A percentile compares a stretch with the other conserved stretches of the same genome.
These are phyloP conservation scores for Drosophila kepulauana DNA, from an alignment of 1,140 invertebrate genomes.

Conservation along the genomic window DNA sequence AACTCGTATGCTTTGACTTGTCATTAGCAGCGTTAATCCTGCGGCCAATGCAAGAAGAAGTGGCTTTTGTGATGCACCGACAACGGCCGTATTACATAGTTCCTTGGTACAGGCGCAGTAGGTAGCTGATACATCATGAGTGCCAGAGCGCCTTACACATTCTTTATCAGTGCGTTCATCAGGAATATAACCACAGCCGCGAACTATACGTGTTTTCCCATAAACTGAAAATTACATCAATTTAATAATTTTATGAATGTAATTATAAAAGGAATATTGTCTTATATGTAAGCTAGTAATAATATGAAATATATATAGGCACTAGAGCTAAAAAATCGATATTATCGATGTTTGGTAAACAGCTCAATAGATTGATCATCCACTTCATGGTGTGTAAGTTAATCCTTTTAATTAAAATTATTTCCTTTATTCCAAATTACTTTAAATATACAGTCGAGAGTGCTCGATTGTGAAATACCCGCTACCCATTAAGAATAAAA, in stretches of 20 bases:
- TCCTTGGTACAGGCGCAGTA: slow-evolving; percentile 92
- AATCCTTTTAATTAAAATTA: no score
- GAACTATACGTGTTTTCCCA: slow-evolving; percentile 89
- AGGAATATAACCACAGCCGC: slow-evolving; percentile 90
- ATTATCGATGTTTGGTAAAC: no score
- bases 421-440: no score
- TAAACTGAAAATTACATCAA: slow-evolving; percentile 86
- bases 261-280: no score
- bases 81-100: slow-evolving; percentile 88
- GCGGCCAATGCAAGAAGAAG: slow-evolving; percentile 46
- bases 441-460: no score
- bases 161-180: slow-evolving; percentile 87
- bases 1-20: slow-evolving; percentile 67
- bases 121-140: slow-evolving; percentile 89
- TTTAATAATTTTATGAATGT: not conserved
- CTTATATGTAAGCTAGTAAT: no score
- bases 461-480: no score
- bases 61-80: slow-evolving; percentile 48
- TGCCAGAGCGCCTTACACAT: slow-evolving; percentile 89
- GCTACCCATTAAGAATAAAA: no score
- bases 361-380: no score
- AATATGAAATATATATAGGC: no score
- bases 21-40: slow-evolving; percentile 55
- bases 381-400: no score
- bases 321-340: no score